Evolutionary conservation across 2,113 vertebrate genomes (phyloP).

Genomic region (Hypanus sabinus): DNA sequence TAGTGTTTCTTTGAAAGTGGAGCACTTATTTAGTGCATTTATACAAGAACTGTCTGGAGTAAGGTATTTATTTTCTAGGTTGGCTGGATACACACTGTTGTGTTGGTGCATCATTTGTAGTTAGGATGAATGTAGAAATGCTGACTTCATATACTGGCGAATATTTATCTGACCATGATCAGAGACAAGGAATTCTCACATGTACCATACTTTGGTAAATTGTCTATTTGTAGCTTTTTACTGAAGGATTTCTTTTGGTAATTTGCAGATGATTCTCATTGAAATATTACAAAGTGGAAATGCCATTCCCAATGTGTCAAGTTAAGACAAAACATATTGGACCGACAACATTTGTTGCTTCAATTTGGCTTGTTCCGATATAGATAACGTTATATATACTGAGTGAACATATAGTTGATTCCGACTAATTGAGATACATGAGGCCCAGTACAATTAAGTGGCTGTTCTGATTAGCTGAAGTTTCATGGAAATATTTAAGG

Average conservation of each 20-base stretch:
- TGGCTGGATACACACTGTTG: neutral
- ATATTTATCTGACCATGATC: neutral
- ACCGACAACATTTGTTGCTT: neutral
- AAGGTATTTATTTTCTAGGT: neutral
- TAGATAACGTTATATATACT: neutral
- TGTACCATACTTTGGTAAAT: neutral
- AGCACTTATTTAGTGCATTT: neutral
- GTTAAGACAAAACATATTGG: conserved; percentile 1
- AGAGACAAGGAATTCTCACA: neutral
- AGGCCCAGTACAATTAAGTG: too few relatives aligned
- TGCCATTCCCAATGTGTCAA: neutral
- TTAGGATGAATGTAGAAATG: neutral
- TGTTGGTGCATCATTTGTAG: neutral
- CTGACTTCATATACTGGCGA: neutral
- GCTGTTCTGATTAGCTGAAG: too few relatives aligned
- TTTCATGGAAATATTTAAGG: too few relatives aligned
- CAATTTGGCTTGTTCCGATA: neutral
- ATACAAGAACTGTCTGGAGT: neutral
- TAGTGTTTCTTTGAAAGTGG: neutral
- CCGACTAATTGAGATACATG: too few relatives aligned
- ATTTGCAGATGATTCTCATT: neutral
- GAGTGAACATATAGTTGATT: neutral
- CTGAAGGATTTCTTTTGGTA: neutral
- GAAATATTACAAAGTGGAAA: neutral
- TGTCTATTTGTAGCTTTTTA: neutral